Evolutionary conservation across 2,888 invertebrate species (phyloP).

Genomic region (Diogma glabrata): DNA sequence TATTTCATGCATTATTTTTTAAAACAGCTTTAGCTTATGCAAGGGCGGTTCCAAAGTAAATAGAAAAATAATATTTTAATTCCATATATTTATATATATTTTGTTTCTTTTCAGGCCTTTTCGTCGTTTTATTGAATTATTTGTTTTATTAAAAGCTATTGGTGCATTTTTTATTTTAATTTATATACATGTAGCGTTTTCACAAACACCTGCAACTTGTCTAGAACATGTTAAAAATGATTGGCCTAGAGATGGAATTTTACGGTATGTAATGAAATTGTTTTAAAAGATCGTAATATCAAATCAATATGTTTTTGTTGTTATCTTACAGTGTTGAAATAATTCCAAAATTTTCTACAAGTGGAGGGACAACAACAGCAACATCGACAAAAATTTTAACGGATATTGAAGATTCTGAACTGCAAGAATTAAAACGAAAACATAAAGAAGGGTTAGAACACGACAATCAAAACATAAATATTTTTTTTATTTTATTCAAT

Average conservation of each 20-base stretch:
- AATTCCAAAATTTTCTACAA: constrained; percentile 10
- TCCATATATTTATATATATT: constrained; percentile 5
- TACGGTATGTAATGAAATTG: too few species aligned
- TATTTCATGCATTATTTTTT: constrained; percentile 92
- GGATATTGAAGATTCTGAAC: not conserved
- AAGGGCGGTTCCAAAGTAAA: constrained; percentile 72
- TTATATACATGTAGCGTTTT: constrained; percentile 92
- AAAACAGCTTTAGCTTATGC: constrained; percentile 87
- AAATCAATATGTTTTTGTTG: not conserved
- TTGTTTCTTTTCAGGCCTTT: constrained; percentile 24
- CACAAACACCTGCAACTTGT: constrained; percentile 86
- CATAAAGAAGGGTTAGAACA: constrained; percentile 2
- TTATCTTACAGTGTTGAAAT: constrained; percentile 8
- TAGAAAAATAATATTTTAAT: constrained; percentile 26
- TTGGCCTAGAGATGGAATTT: constrained; percentile 93
- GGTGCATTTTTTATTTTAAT: constrained; percentile 80
- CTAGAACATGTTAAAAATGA: constrained; percentile 73
- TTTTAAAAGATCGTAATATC: too few species aligned
- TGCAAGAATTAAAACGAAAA: too few species aligned
- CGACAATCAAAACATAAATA: too few species aligned
- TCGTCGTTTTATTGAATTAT: constrained; percentile 28
- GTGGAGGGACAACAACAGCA: not conserved
- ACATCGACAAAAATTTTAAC: not conserved
- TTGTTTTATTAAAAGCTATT: constrained; percentile 50
- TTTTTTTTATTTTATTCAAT: not conserved